A percentile compares a stretch with the other conserved stretches of the same genome.
phyloP scores from a whole-genome alignment of 2,888 invertebrate species.

The Cheilosia grossa region DNA sequence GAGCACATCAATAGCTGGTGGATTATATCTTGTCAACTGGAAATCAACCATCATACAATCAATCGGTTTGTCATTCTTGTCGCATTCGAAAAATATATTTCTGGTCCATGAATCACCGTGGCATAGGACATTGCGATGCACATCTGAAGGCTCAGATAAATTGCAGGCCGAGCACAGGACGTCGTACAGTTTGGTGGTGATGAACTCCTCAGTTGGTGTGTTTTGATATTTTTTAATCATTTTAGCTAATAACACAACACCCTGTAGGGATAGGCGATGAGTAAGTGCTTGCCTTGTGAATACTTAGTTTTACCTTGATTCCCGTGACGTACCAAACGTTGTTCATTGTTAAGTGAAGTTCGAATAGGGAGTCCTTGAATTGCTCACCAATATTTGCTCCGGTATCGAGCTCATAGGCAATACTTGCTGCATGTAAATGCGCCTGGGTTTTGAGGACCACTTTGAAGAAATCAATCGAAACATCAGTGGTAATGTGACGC shows the following conservation, averaged over 20 bases:
- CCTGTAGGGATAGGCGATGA: not conserved
- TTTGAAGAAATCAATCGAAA: slow-evolving; percentile 76
- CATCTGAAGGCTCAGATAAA: slow-evolving; percentile 78
- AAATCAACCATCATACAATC: slow-evolving; percentile 85
- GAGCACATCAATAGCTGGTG: slow-evolving; percentile 85
- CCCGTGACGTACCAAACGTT: slow-evolving; percentile 79
- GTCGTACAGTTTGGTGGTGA: slow-evolving; percentile 76
- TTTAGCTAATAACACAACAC: slow-evolving; percentile 75
- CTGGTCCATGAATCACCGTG: slow-evolving; percentile 82
- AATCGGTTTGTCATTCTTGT: slow-evolving; percentile 79
- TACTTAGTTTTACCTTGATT: not conserved
- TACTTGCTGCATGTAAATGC: slow-evolving; percentile 78
- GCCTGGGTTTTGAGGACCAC: slow-evolving; percentile 77
- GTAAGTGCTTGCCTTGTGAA: not conserved
- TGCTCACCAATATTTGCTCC: slow-evolving; percentile 77
- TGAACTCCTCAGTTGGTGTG: slow-evolving; percentile 75
- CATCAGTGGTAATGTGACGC: slow-evolving; percentile 74
- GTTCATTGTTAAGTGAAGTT: slow-evolving; percentile 75
- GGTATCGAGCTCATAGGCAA: slow-evolving; percentile 79
- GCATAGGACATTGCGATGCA: slow-evolving; percentile 83
- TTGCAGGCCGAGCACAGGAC: slow-evolving; percentile 76
- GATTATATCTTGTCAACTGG: slow-evolving; percentile 85
- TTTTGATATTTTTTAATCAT: slow-evolving; percentile 78
- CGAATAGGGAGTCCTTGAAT: slow-evolving; percentile 75
- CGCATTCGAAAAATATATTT: slow-evolving; percentile 80